phyloP scores from a whole-genome alignment of 1,140 invertebrate species.

The Scaptomyza hsui region DNA sequence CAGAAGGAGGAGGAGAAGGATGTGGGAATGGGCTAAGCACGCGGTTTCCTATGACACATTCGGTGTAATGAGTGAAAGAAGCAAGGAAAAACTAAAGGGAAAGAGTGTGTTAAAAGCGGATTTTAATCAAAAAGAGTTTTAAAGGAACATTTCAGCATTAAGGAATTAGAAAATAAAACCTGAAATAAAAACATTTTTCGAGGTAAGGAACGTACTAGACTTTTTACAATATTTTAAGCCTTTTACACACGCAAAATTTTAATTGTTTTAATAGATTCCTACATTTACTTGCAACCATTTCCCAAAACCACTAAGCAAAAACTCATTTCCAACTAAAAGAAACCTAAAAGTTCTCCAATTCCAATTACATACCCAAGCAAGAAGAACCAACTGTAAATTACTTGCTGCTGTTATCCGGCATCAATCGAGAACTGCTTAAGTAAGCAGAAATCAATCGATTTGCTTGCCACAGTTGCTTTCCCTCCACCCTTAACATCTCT shows the following conservation, averaged over 20 bases:
- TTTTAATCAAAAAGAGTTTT: too few species aligned
- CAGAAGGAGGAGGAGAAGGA: background rate
- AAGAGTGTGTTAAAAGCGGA: background rate
- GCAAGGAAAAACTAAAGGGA: background rate
- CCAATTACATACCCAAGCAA: conserved; percentile 29
- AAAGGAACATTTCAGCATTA: too few species aligned
- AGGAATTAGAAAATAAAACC: too few species aligned
- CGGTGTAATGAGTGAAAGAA: conserved; percentile 9
- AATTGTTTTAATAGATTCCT: background rate
- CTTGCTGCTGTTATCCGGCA: conserved; percentile 39
- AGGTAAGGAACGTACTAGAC: too few species aligned
- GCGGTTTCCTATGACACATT: conserved; percentile 30
- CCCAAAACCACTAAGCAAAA: conserved; percentile 13
- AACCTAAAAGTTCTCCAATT: conserved; percentile 42
- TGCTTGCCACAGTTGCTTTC: conserved; percentile 6
- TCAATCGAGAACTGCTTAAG: conserved; percentile 59
- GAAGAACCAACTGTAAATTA: conserved; percentile 64
- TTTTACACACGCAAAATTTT: background rate
- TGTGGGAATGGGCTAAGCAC: conserved; percentile 6
- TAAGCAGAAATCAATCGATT: conserved; percentile 83
- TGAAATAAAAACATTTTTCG: too few species aligned
- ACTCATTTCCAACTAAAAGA: conserved; percentile 15
- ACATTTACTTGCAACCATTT: background rate
- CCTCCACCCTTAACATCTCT: too few species aligned
- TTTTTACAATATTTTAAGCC: too few species aligned